phyloP scores from a whole-genome alignment of 2,113 vertebrate genomes.

The Callaeas wilsoni region DNA sequence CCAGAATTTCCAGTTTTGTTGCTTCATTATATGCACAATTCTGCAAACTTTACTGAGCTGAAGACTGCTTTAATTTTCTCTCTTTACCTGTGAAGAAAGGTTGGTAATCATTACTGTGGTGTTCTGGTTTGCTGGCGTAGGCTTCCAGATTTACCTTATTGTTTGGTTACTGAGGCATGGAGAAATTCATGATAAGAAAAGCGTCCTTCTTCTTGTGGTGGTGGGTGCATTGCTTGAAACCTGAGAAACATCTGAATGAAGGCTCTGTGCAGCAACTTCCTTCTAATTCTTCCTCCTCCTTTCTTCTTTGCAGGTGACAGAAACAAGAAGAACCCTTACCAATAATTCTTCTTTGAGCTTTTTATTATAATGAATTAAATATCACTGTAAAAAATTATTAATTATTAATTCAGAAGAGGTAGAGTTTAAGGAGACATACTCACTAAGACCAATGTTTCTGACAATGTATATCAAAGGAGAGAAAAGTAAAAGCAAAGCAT shows the following conservation, averaged over 20 bases:
- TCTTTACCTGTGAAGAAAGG: neutral
- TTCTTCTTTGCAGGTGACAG: neutral
- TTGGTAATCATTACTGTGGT: neutral
- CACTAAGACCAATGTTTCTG: neutral
- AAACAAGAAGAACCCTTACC: neutral
- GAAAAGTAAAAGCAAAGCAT: neutral
- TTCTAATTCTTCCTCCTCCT: neutral
- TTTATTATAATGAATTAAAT: neutral
- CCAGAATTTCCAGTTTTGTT: neutral
- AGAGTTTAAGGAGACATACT: neutral
- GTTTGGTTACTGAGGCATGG: neutral
- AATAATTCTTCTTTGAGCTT: neutral
- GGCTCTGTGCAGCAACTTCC: neutral
- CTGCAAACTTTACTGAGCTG: neutral
- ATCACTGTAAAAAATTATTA: neutral
- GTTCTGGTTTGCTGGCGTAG: neutral
- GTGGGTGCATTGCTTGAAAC: neutral
- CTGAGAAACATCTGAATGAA: neutral
- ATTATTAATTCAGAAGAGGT: neutral
- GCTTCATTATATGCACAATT: neutral
- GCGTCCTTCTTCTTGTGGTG: neutral
- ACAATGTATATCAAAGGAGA: neutral
- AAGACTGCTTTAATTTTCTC: neutral
- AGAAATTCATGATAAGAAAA: neutral
- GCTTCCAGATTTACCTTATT: neutral